Percentiles rank a stretch among this genome's conserved stretches.
Evolutionary conservation across 30 jellyfish, hydroid and myxozoan species (phyloP).

Genomic region (Pelagia noctiluca): DNA sequence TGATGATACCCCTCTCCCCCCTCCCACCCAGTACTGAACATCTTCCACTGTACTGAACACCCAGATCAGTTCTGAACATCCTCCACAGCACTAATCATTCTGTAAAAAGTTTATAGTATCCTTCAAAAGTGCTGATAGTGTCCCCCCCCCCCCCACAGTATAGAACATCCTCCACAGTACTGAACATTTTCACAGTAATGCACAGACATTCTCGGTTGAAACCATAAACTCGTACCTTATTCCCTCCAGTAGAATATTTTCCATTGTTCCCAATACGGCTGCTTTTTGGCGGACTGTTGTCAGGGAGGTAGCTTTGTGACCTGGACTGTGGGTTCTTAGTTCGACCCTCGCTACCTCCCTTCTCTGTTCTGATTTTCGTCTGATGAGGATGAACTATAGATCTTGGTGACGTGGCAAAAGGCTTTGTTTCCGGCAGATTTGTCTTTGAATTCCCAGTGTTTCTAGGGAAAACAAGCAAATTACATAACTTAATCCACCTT

Average conservation of each 20-base stretch:
- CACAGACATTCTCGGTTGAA: no score
- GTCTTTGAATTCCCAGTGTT: background rate
- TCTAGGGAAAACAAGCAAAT: background rate
- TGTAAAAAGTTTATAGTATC: no score
- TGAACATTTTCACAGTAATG: no score
- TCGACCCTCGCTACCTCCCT: constrained; percentile 49
- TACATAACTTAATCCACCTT: no score
- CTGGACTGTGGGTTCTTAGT: constrained; percentile 60
- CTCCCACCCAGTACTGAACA: no score
- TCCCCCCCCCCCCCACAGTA: no score
- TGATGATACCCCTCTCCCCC: no score
- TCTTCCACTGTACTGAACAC: no score
- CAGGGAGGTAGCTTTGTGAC: constrained; percentile 40
- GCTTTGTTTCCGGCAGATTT: constrained; percentile 54
- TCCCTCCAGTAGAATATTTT: constrained; percentile 53
- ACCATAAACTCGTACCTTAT: constrained; percentile 19
- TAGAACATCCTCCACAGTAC: no score
- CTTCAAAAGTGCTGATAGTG: no score
- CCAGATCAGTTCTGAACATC: no score
- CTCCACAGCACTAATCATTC: no score
- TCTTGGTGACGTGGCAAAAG: constrained; percentile 56
- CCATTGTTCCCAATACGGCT: background rate
- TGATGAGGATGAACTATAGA: constrained; percentile 41
- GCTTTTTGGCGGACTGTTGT: background rate
- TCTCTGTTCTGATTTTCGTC: constrained; percentile 36